phyloP scores from a whole-genome alignment of 2,888 invertebrate genomes.

The Leucoptera coffeella region DNA sequence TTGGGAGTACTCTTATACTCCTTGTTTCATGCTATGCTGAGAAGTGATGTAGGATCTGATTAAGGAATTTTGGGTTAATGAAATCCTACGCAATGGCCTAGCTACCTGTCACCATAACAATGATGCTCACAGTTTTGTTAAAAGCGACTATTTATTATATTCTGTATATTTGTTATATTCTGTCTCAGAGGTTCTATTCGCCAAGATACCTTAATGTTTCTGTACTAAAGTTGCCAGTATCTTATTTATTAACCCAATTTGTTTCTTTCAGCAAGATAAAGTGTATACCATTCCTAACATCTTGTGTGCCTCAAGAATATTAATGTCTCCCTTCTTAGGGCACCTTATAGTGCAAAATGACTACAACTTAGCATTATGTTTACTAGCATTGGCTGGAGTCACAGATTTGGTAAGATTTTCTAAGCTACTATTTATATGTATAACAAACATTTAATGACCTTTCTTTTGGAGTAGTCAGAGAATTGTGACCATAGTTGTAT shows the following conservation, averaged over 20 bases:
- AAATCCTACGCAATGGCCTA: too few species aligned
- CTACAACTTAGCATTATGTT: slow-evolving; percentile 72
- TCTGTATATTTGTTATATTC: too few species aligned
- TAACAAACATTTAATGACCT: background rate
- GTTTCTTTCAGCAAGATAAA: slow-evolving; percentile 65
- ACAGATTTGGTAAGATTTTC: slow-evolving; percentile 74
- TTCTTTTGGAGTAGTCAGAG: too few species aligned
- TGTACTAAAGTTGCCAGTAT: too few species aligned
- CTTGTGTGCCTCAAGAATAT: slow-evolving; percentile 79
- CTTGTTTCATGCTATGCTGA: background rate
- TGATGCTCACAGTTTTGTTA: background rate
- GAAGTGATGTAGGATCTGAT: too few species aligned
- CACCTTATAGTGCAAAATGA: slow-evolving; percentile 79
- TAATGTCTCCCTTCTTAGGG: slow-evolving; percentile 82
- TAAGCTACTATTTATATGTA: slow-evolving; percentile 1
- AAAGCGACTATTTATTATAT: background rate
- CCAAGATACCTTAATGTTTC: too few species aligned
- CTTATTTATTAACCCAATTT: too few species aligned
- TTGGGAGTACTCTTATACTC: background rate
- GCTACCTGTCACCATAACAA: background rate
- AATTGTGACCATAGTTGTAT: too few species aligned
- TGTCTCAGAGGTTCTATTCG: too few species aligned
- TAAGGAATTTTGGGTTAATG: background rate
- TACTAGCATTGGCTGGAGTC: slow-evolving; percentile 81
- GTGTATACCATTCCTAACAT: slow-evolving; percentile 91